Percentiles rank a stretch among this genome's conserved stretches.
Conservation (phyloP, 2,888 invertebrate species). For the Dascillus cervinus region DNA sequence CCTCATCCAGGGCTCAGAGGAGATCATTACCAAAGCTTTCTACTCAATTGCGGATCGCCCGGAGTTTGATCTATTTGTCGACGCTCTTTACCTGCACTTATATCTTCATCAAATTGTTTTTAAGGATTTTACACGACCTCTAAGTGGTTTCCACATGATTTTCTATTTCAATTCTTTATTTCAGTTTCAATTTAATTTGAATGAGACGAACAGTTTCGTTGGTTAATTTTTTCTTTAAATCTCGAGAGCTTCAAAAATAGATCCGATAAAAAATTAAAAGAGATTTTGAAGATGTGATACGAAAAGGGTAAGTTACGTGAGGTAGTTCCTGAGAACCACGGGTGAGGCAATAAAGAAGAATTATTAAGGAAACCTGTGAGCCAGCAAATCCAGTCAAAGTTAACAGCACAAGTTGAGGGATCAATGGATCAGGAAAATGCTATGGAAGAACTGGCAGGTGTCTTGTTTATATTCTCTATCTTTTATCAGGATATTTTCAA, state of each 20-base stretch:
- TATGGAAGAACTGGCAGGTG: constrained; percentile 11
- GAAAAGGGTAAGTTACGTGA: constrained; percentile 17
- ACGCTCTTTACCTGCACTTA: constrained; percentile 30
- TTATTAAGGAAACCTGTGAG: constrained; percentile 43
- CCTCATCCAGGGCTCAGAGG: constrained; percentile 45
- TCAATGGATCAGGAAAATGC: constrained; percentile 39
- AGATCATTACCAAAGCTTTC: constrained; percentile 48
- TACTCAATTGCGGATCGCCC: constrained; percentile 46
- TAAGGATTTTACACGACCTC: constrained; percentile 17
- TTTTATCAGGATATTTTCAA: too few species aligned
- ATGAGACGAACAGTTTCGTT: too few species aligned
- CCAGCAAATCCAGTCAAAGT: constrained; percentile 43
- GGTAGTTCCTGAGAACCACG: constrained; percentile 24
- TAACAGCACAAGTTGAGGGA: constrained; percentile 44
- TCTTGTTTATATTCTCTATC: too few species aligned
- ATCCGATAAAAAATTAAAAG: too few species aligned
- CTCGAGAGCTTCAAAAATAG: too few species aligned
- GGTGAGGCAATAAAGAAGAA: constrained; percentile 42
- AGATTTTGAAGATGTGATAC: too few species aligned
- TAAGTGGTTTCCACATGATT: too few species aligned
- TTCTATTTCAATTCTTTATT: too few species aligned
- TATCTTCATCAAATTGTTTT: constrained; percentile 24
- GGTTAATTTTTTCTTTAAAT: too few species aligned
- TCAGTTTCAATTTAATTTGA: too few species aligned
- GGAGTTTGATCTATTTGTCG: constrained; percentile 45